Base-by-base conservation (phyloP, 2,888 invertebrate genomes). In the Halictus quadricinctus region DNA sequence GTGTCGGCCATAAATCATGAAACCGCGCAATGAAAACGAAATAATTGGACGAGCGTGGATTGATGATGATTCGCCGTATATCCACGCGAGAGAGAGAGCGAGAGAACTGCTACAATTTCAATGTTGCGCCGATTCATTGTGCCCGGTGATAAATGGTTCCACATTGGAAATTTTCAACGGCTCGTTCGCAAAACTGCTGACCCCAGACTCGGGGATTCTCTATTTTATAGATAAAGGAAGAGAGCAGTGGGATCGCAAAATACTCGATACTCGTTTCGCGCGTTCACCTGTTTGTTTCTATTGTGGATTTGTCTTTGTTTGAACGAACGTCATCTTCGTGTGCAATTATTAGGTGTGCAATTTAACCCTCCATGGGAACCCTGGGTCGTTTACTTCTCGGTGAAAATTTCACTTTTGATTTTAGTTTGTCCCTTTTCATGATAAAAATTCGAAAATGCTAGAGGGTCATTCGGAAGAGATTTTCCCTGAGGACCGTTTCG, bases 1-100 rank as follows among this genome's bases (percentile, higher is more conserved):
- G 21, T 48, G 76, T 72, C 64, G 43, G 18, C 54, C 29, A 76
- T 83, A 81, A 81, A 81, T 81, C 81, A 72, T 43, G 41, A 73
- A 81, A n/a, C 70, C 50, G 36, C 25, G 15, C 29, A 29, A 80
- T 72, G 72, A 43, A 54, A 74, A 74, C 74, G 60, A 77, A 73
- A 77, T 84, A 82, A 84, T 82, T 82, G 83, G 50, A 73, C 83
- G 60, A 70, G 60, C 60, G 54, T 46, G 58, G 69, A 77, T 74
- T 73, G 76, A 81, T 74, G 69, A 82, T 74, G 48, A 76, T 76
- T 76, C 76, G 18, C n/a, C 41, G 66, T 64, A 29, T 15, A 29
- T 36, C 18, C 10, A 10, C 10, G 54, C 21, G 8, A n/a, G 54
- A n/a, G 54, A 21, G n/a, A 54, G 54, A 8, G 18, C 21, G 54